These are phyloP conservation scores for Pygocentrus nattereri DNA, from an alignment of 2,797 vertebrate species.

Conservation along the genomic window DNA sequence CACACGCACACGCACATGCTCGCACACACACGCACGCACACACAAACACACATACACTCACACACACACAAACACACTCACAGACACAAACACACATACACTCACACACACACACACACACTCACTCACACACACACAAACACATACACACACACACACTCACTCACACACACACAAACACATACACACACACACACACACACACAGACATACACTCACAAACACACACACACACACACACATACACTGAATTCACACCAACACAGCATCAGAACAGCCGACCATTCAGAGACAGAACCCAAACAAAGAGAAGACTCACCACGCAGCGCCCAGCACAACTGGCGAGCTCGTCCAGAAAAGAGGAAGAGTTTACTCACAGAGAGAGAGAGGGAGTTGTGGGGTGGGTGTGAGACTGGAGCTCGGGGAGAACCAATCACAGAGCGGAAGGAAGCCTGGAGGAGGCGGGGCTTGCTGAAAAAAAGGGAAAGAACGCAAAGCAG, in stretches of 20 bases:
- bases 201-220: too few species aligned
- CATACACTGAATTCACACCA: slow-evolving; percentile 11
- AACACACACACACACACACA: slow-evolving; percentile 33
- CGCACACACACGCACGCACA: too few species aligned
- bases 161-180: slow-evolving; percentile 40
- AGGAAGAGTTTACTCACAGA: slow-evolving; percentile 53
- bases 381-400: not conserved
- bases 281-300: too few species aligned
- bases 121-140: too few species aligned
- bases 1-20: too few species aligned
- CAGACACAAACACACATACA: too few species aligned
- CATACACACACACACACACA: too few species aligned
- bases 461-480: slow-evolving; percentile 41
- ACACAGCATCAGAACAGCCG: too few species aligned
- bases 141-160: not conserved
- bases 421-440: not conserved
- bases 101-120: too few species aligned
- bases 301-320: slow-evolving; percentile 31
- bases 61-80: not conserved
- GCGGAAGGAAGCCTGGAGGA: slow-evolving; percentile 49
- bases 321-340: not conserved
- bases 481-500: slow-evolving; percentile 26
- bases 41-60: too few species aligned
- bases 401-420: not conserved
- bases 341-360: slow-evolving; percentile 59